These are phyloP conservation scores for Lerista edwardsae DNA, from an alignment of 2,797 vertebrate species.

Conservation along the genomic window DNA sequence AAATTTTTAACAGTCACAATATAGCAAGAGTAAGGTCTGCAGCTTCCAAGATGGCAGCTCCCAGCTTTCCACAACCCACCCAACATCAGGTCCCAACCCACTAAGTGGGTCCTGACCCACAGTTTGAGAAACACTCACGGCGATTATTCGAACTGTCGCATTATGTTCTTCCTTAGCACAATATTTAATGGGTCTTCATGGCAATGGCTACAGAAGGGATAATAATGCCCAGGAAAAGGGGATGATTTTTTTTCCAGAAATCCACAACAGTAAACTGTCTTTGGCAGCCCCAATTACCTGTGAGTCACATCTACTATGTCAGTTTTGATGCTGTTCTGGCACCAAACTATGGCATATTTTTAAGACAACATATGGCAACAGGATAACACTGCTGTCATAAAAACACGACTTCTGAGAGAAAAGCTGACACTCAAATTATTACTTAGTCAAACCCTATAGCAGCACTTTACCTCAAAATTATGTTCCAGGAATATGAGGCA, in stretches of 20 bases:
- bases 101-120: too few species aligned
- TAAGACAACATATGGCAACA: constrained; percentile 22
- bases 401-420: constrained; percentile 15
- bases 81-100: too few species aligned
- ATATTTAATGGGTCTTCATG: background rate
- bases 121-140: too few species aligned
- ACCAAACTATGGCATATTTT: background rate
- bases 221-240: background rate
- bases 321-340: constrained; percentile 3
- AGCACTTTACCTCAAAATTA: constrained; percentile 3
- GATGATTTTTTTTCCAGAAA: background rate
- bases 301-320: constrained; percentile 7
- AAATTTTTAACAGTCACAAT: too few species aligned
- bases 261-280: constrained; percentile 3
- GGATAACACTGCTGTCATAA: constrained; percentile 1
- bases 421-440: constrained; percentile 10
- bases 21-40: too few species aligned
- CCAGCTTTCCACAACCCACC: too few species aligned
- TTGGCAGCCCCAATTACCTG: constrained; percentile 5
- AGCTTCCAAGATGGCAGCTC: too few species aligned
- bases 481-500: constrained; percentile 9
- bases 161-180: background rate
- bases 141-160: background rate
- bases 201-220: background rate
- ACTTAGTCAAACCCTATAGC: constrained; percentile 11